These are phyloP conservation scores for Hoplodrina ambigua DNA, from an alignment of 2,888 invertebrate genomes.

Conservation along the genomic window DNA sequence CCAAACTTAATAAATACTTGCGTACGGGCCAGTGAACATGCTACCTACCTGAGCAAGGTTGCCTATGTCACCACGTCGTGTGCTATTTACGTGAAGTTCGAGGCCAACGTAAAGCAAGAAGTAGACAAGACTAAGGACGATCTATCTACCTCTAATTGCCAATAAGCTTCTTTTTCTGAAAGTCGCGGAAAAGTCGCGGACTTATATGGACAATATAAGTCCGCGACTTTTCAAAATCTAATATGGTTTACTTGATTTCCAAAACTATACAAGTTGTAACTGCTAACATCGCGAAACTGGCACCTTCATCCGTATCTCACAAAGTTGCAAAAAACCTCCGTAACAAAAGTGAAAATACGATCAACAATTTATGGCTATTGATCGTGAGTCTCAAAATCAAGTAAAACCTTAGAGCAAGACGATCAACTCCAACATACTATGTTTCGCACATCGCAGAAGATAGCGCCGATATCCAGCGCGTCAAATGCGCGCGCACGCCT, in stretches of 20 bases:
- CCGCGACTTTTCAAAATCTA: not conserved
- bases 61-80: no score
- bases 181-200: no score
- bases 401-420: not conserved
- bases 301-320: no score
- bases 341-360: not conserved
- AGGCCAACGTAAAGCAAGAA: no score
- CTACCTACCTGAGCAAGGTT: no score
- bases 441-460: slow-evolving; percentile 58
- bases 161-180: no score
- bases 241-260: not conserved
- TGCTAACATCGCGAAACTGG: not conserved
- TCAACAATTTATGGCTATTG: slow-evolving; percentile 9
- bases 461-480: slow-evolving; percentile 50
- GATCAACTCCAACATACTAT: slow-evolving; percentile 30
- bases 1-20: no score
- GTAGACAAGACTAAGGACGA: no score
- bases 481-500: slow-evolving; percentile 70
- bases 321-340: not conserved
- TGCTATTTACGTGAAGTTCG: no score
- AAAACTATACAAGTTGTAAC: not conserved
- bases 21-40: no score
- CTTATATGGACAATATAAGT: no score
- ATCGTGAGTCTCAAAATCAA: slow-evolving; percentile 6
- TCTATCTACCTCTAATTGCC: no score